Evolutionary conservation across 2,797 vertebrate genomes (phyloP), one percentile per base, ranked within the genome.

Genomic region (Melanotaenia maccullochi): DNA sequence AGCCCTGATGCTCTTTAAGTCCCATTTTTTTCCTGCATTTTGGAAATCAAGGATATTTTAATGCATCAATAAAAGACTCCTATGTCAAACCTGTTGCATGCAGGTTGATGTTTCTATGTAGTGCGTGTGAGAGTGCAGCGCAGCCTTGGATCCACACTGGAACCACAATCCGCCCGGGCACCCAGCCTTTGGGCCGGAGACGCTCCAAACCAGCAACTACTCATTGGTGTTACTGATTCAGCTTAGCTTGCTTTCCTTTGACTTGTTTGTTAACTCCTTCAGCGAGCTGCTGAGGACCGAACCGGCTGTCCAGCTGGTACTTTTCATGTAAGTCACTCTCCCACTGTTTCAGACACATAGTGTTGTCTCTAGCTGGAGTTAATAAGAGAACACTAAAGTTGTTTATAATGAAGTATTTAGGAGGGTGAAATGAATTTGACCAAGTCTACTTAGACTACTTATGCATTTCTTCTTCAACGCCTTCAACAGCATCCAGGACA

Each of bases 181-280:
- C 35, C 83, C 83, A 49, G 92, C 89, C 90, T 91, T 88, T 24
- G 76, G 85, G 82, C 74, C 85, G 73, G 92, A 91, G 88, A 96
- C 96, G 92, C 96, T 98, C 3, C 96, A 97, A 75, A 94, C 96
- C 75, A 95, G 92, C 78, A 97, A 95, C 90, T 98, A 98, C 90
- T 95, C 96, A 78, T 92, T 99, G 90, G 97, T 99, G 82, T 91
- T 99, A 12, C 90, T 95, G 66, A 89, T 99, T 76, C 97, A 99
- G 90, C 96, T 97, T 84, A 90, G 95, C 52, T 90, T 98, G 81
- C 93, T 98, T 25, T 92, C 93, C 83, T 97, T 96, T 0, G 97
- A 98, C 89, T 93, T 98, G 32, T 96, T 97, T 0, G 96, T 98
- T 79, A 98, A 98, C 85, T 96, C 97, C 68, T 98, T 97, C 93